Evolutionary conservation across 2,113 vertebrate species (phyloP).

Genomic region (Salvelinus sp.): DNA sequence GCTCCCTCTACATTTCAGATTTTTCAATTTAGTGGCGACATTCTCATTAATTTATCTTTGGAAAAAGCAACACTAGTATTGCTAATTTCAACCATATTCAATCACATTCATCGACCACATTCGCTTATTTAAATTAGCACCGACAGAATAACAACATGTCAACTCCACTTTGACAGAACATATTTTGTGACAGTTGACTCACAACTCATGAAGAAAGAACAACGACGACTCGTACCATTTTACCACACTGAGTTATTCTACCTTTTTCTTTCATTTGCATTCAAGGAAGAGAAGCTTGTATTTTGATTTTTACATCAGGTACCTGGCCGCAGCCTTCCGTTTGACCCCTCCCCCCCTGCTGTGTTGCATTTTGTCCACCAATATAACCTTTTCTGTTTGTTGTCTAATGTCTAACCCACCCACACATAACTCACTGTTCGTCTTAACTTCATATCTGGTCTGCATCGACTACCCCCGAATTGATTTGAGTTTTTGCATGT

Average conservation of each 20-base stretch:
- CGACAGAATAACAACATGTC: background rate
- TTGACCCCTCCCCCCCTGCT: background rate
- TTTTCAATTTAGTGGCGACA: no score
- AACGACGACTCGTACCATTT: slow-evolving; percentile 13
- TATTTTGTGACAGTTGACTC: background rate
- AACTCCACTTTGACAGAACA: background rate
- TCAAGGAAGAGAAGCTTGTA: slow-evolving; percentile 84
- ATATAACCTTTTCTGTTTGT: background rate
- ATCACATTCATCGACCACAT: no score
- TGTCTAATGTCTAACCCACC: slow-evolving; percentile 4
- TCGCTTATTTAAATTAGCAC: no score
- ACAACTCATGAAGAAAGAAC: background rate
- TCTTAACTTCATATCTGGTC: background rate
- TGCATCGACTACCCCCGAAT: background rate
- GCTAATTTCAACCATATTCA: no score
- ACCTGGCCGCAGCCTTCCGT: slow-evolving; percentile 49
- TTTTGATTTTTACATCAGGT: slow-evolving; percentile 87
- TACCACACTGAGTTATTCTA: slow-evolving; percentile 48
- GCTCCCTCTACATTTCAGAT: background rate
- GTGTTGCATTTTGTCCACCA: background rate
- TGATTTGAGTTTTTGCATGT: slow-evolving; percentile 17
- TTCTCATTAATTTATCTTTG: no score
- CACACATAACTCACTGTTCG: background rate
- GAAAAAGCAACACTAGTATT: no score
- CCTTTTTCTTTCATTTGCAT: slow-evolving; percentile 75